These are phyloP conservation scores for Hemiscyllium ocellatum DNA, from an alignment of 2,113 vertebrate species.

Conservation along the genomic window DNA sequence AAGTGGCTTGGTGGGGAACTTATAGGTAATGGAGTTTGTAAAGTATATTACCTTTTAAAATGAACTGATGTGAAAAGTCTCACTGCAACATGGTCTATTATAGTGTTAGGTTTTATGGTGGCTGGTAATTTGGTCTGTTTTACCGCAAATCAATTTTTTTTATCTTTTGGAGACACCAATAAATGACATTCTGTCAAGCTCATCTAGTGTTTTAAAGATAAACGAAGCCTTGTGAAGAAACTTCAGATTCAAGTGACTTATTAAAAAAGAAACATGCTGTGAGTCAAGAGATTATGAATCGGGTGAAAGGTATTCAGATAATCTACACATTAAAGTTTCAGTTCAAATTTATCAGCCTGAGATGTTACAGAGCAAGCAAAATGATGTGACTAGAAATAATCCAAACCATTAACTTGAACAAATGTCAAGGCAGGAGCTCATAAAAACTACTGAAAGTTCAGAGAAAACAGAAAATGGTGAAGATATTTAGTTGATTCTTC, in stretches of 20 bases:
- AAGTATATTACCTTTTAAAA: too few species aligned
- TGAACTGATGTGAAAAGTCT: too few species aligned
- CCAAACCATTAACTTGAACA: background rate
- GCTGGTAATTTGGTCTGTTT: background rate
- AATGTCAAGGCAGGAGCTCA: background rate
- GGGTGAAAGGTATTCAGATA: background rate
- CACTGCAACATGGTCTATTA: background rate
- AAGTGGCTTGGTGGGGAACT: too few species aligned
- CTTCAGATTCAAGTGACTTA: background rate
- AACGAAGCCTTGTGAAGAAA: background rate
- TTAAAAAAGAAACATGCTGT: background rate
- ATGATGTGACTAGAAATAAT: background rate
- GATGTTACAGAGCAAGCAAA: background rate
- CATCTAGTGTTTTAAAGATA: background rate
- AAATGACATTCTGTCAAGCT: background rate
- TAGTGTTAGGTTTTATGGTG: background rate
- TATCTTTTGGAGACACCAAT: background rate
- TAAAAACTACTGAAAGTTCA: background rate
- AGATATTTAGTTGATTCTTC: too few species aligned
- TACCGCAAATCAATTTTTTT: background rate
- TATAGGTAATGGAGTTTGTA: too few species aligned
- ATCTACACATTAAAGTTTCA: background rate
- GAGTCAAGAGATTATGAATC: background rate
- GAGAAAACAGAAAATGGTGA: background rate
- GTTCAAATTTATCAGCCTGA: background rate